Percentiles rank a stretch among this genome's conserved stretches.
Evolutionary conservation across 2,797 vertebrate species (phyloP).

Genomic region (Eospalax fontanierii): DNA sequence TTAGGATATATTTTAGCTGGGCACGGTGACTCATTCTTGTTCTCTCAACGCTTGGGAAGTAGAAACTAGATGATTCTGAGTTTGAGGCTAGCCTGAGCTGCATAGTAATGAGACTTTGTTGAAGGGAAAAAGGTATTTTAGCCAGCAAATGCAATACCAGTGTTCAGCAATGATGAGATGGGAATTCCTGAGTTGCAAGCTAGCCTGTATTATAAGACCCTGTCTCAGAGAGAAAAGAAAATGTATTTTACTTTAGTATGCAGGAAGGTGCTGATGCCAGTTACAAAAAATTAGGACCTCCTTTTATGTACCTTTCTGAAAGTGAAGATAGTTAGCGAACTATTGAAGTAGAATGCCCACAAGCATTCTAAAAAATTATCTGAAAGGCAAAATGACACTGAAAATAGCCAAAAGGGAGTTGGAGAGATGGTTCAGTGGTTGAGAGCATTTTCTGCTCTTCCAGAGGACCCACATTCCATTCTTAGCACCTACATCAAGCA

Average conservation of each 20-base stretch:
- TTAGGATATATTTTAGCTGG: not conserved
- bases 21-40: not conserved
- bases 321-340: not conserved
- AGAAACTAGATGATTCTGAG: not conserved
- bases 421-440: too few species aligned
- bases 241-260: constrained; percentile 24
- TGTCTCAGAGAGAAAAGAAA: not conserved
- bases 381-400: constrained; percentile 47
- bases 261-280: not conserved
- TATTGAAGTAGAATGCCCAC: not conserved
- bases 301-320: constrained; percentile 50
- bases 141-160: not conserved
- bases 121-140: not conserved
- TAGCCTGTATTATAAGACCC: not conserved
- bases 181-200: not conserved
- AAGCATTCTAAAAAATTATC: constrained; percentile 8
- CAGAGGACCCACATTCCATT: too few species aligned
- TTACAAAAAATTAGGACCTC: constrained; percentile 1
- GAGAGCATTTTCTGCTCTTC: too few species aligned
- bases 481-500: too few species aligned
- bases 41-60: not conserved
- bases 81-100: not conserved
- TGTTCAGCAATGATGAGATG: not conserved
- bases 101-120: not conserved
- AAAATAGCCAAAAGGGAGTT: constrained; percentile 24